phyloP scores from a whole-genome alignment of 2,888 invertebrate genomes.

The Chaitophorus viminalis region DNA sequence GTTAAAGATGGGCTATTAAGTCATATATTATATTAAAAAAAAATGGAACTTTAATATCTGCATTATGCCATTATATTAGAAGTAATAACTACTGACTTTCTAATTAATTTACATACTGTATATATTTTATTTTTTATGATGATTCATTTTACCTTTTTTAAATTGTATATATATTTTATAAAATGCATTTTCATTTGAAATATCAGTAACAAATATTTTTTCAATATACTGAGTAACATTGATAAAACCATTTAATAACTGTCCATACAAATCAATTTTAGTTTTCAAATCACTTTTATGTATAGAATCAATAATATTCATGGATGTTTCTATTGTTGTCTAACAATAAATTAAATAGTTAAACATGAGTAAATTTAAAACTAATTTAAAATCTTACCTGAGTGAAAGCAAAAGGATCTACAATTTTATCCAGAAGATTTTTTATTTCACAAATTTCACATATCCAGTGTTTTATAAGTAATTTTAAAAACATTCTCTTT shows the following conservation, averaged over 20 bases:
- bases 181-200: conserved; percentile 19
- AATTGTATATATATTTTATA: background rate
- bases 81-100: too few species aligned
- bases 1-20: too few species aligned
- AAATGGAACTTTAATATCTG: too few species aligned
- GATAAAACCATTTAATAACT: conserved; percentile 26
- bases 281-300: conserved; percentile 28
- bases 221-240: conserved; percentile 43
- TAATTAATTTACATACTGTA: background rate
- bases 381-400: conserved; percentile 38
- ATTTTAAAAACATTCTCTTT: conserved; percentile 48
- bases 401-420: conserved; percentile 40
- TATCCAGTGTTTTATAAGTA: conserved; percentile 51
- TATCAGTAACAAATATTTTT: conserved; percentile 13
- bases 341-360: conserved; percentile 32
- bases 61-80: too few species aligned
- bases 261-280: conserved; percentile 16
- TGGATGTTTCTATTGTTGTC: conserved; percentile 40
- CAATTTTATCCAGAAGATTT: conserved; percentile 45
- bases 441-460: conserved; percentile 48
- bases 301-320: conserved; percentile 23
- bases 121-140: background rate
- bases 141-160: conserved; percentile 31
- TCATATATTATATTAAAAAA: too few species aligned
- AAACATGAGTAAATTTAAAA: background rate